These are phyloP conservation scores for Rotaria macrura DNA, from an alignment of 2,888 invertebrate species.

Conservation along the genomic window DNA sequence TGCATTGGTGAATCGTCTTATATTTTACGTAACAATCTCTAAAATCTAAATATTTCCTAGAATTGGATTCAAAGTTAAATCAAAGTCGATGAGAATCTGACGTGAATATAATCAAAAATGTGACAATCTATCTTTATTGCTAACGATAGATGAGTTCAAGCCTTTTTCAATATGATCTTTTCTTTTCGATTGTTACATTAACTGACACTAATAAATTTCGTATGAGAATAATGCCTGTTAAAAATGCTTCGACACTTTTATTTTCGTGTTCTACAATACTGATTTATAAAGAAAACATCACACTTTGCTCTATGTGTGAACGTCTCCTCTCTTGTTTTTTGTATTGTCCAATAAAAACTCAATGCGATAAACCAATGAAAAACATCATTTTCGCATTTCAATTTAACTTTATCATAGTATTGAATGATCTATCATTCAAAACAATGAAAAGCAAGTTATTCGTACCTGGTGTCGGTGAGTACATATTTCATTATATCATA, in stretches of 20 bases:
- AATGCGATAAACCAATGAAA: background rate
- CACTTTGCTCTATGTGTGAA: background rate
- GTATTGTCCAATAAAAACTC: background rate
- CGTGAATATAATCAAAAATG: no score
- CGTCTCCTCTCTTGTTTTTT: background rate
- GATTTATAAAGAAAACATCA: background rate
- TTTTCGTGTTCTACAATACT: background rate
- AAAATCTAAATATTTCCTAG: no score
- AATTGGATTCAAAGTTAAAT: no score
- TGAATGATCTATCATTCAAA: background rate
- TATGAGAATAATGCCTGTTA: background rate
- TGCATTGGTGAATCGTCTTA: no score
- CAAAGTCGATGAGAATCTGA: no score
- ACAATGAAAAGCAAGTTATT: conserved; percentile 33
- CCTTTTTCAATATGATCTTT: no score
- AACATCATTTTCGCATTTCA: background rate
- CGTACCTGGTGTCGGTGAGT: conserved; percentile 33
- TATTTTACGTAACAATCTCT: no score
- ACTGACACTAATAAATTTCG: background rate
- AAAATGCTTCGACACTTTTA: background rate
- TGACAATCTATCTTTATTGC: no score
- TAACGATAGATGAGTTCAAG: no score
- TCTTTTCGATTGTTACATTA: no score
- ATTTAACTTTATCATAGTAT: background rate
- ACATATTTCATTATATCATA: background rate